Conservation (phyloP, 2,113 vertebrate species). For the Plecturocebus donacophilus region DNA sequence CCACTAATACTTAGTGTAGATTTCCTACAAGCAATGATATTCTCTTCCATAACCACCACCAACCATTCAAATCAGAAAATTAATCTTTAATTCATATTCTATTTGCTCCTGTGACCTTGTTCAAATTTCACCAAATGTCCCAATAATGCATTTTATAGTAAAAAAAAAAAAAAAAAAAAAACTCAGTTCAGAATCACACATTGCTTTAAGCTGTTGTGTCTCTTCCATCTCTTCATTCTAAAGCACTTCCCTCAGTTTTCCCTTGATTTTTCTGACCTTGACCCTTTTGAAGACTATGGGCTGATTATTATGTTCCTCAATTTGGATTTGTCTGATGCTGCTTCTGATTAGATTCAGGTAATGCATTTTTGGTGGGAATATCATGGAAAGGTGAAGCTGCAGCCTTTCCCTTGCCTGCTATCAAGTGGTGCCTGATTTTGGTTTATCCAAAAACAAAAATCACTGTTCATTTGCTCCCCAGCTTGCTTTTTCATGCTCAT, state of each 20-base stretch:
- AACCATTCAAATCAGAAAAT: background rate
- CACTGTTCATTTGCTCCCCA: background rate
- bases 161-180: background rate
- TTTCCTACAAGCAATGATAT: background rate
- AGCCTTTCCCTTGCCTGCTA: background rate
- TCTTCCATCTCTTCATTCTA: background rate
- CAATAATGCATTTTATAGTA: background rate
- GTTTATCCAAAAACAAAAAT: background rate
- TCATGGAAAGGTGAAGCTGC: background rate
- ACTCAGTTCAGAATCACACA: background rate
- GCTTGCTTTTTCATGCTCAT: background rate
- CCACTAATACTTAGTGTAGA: background rate
- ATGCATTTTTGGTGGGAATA: background rate
- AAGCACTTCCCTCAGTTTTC: background rate
- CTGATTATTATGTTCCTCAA: background rate
- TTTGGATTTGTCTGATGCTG: background rate
- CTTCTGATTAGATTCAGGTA: background rate
- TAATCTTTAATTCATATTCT: background rate
- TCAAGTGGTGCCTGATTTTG: background rate
- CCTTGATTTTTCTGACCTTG: background rate
- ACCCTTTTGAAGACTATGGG: background rate
- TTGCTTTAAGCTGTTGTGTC: background rate
- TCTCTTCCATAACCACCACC: background rate
- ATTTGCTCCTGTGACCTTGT: background rate
- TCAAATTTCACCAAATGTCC: background rate